Conservation (phyloP, 2,113 vertebrate genomes). For the Apeltes quadracus region DNA sequence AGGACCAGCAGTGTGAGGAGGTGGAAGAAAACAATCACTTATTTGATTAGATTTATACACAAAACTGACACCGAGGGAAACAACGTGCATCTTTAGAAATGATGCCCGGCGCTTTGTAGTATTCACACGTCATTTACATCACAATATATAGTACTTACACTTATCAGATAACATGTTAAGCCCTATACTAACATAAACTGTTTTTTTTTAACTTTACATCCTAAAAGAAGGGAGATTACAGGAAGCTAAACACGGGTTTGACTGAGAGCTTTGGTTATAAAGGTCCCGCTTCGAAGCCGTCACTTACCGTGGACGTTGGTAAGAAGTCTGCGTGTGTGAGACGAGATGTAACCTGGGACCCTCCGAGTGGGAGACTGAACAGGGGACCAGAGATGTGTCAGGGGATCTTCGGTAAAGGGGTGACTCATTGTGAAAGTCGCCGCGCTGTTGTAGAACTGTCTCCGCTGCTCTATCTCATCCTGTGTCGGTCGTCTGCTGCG, state of each 20-base stretch:
- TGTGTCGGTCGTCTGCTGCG: neutral
- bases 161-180: neutral
- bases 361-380: conserved; percentile 64
- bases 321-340: too few relatives aligned
- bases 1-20: neutral
- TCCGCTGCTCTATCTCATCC: neutral
- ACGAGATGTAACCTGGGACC: conserved; percentile 53
- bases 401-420: conserved; percentile 50
- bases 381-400: conserved; percentile 42
- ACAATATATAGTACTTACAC: neutral
- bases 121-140: neutral
- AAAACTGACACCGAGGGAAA: neutral
- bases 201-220: neutral
- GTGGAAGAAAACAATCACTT: neutral
- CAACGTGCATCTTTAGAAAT: neutral
- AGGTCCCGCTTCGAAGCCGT: neutral
- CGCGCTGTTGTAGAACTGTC: neutral
- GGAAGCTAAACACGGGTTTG: neutral
- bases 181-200: neutral
- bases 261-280: neutral
- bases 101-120: neutral
- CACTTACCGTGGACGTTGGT: conserved; percentile 60
- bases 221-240: neutral
- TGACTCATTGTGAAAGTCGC: conserved; percentile 60
- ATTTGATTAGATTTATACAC: neutral